Conservation (phyloP, 2,888 invertebrate species). For the Nephrotoma flavescens region DNA sequence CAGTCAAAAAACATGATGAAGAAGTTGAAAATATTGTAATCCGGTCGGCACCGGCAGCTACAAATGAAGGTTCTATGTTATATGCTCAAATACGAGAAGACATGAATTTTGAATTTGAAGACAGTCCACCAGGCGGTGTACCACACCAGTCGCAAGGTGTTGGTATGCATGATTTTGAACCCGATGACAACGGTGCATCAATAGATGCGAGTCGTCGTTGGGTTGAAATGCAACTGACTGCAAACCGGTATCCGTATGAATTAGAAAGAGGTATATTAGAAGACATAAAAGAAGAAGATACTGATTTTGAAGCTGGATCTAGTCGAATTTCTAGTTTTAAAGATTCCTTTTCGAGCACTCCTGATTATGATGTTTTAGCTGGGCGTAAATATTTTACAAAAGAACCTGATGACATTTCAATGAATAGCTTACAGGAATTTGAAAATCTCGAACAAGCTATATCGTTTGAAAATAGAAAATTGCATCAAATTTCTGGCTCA, state of each 20-base stretch:
- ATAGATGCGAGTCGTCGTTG: constrained; percentile 69
- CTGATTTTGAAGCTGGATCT: constrained; percentile 72
- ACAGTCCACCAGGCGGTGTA: constrained; percentile 38
- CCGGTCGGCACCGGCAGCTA: constrained; percentile 50
- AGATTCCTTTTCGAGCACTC: constrained; percentile 81
- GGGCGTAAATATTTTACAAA: constrained; percentile 70
- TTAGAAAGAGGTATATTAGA: constrained; percentile 72
- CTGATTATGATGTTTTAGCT: constrained; percentile 76
- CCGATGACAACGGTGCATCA: constrained; percentile 28
- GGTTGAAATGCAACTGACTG: constrained; percentile 75
- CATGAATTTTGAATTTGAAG: constrained; percentile 56
- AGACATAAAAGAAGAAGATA: constrained; percentile 88
- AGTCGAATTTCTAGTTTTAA: constrained; percentile 58
- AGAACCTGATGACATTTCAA: constrained; percentile 82
- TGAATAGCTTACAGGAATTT: constrained; percentile 88
- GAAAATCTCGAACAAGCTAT: constrained; percentile 80
- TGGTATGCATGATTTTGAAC: constrained; percentile 9
- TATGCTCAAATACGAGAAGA: constrained; percentile 39
- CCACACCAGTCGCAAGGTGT: constrained; percentile 27
- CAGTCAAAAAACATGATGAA: constrained; percentile 46
- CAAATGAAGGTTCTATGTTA: constrained; percentile 41
- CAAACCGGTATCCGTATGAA: constrained; percentile 54
- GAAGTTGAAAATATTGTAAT: constrained; percentile 56
- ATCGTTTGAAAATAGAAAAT: constrained; percentile 59
- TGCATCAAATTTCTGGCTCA: constrained; percentile 48